A percentile compares a stretch with the other conserved stretches of the same genome.
These are phyloP conservation scores for human DNA, from an alignment of 2,113 vertebrate species.

Conservation along the genomic window DNA sequence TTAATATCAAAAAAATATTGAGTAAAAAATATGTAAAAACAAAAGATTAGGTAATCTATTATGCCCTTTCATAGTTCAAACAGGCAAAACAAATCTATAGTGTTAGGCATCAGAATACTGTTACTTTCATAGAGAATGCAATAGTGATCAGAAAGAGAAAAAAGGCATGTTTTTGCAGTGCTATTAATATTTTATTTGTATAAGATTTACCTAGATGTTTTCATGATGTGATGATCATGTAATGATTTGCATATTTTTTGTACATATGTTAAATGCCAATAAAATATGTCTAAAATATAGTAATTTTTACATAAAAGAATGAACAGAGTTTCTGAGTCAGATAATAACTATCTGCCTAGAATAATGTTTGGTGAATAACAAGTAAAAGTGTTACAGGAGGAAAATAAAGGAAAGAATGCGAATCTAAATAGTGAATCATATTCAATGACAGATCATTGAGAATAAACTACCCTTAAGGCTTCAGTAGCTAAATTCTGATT, in stretches of 20 bases:
- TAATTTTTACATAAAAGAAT: neutral
- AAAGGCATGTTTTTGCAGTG: neutral
- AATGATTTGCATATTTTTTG: neutral
- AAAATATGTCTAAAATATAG: neutral
- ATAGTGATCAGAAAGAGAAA: neutral
- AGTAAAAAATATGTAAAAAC: neutral
- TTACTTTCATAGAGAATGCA: neutral
- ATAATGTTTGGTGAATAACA: neutral
- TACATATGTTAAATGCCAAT: neutral
- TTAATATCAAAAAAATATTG: neutral
- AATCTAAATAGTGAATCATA: neutral
- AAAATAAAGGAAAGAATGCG: neutral
- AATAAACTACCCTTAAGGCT: neutral
- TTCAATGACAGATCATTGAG: neutral
- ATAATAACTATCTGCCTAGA: neutral
- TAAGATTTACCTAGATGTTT: neutral
- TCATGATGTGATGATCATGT: neutral
- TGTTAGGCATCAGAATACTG: neutral
- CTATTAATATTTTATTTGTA: neutral
- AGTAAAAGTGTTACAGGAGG: neutral
- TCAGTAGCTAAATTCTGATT: neutral
- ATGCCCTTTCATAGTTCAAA: neutral
- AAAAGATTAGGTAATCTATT: neutral
- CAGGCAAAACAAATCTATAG: neutral
- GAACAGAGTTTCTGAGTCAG: neutral